Evolutionary conservation across 2,797 vertebrate species (phyloP), one percentile per base, ranked within the genome.

Genomic region (Pseudocheirus occidentalis): DNA sequence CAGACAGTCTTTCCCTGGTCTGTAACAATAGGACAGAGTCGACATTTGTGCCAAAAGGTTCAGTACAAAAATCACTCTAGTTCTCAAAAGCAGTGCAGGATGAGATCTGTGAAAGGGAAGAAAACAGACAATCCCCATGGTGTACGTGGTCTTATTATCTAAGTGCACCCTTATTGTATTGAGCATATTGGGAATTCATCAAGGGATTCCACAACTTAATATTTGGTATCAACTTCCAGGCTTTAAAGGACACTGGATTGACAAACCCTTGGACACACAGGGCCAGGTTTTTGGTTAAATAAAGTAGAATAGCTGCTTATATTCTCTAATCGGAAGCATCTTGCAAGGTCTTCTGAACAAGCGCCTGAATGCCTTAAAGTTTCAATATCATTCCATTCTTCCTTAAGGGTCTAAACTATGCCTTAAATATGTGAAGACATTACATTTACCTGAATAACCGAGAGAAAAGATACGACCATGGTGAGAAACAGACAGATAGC

Each of bases 1-100:
- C 94, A 95, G 96, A 92, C 87, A 95, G 73, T 91, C 92, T 94
- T 95, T 34, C 93, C 96, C 3, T 95, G 62, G 92, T 58, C 81
- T 55, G 54, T 5, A 62, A 81, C 4, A 94, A 89, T 59, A 95
- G 27, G 54, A 21, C 96, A 55, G 94, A 13, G 54, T 55, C 90
- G 73, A 95, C 94, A 53, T 91, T 97, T 94, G 56, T 13, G 3
- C 66, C 52, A 53, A 66, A 58, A 56, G 92, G 9, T 12, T 52
- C 56, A 59, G 92, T 54, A 93, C 55, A 92, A 73, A 89, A 91
- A 31, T 55, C 34, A 52, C 29, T 95, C 66, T 24, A 87, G 73
- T 21, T 50, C 2, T 24, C 31, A 87, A 50, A 87, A 24, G 21
- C 4, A 27, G 73, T 46, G 21, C 40, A 46, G 73, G 40, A 46